Base-by-base conservation (phyloP, 1,140 invertebrate genomes). In the Anagrus nilaparvatae region DNA sequence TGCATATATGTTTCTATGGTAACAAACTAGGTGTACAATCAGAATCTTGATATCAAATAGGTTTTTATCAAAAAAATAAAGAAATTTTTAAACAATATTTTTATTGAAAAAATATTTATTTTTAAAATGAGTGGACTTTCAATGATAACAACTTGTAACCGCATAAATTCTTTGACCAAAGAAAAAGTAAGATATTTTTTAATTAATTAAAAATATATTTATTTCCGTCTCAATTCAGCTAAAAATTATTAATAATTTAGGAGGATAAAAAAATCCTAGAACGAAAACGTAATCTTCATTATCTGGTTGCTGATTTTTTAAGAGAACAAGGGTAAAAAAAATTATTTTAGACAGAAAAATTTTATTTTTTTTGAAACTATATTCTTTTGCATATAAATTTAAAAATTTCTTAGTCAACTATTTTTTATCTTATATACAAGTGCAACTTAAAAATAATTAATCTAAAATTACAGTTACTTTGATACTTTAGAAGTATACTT, bases 301-400 rank as follows among this genome's bases (percentile, higher is more conserved):
- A 86, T 55, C 67, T 93, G 33, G 78, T 90, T 43, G 60, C 76
- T n/a, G 74, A 78, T 21, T 90, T 82, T 71, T 61, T 93, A 46
- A 63, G 72, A 49, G 79, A 85, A 54, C 77, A 85, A 62, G 82
- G 84, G 55, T 80, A 59, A 56, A 56, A 55, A 50, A 46, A 34
- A 19, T 41, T 32, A 46, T 47, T 45, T 43, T 46, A n/a, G n/a
- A n/a, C n/a, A n/a, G n/a, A n/a, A n/a, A n/a, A n/a, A n/a, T n/a
- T n/a, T n/a, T n/a, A n/a, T n/a, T n/a, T n/a, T n/a, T n/a, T n/a
- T n/a, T n/a, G n/a, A n/a, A n/a, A n/a, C n/a, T n/a, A n/a, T n/a
- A n/a, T n/a, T n/a, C n/a, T n/a, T n/a, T n/a, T n/a, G n/a, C n/a
- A n/a, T n/a, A n/a, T n/a, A n/a, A n/a, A n/a, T n/a, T n/a, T n/a